phyloP scores from a whole-genome alignment of 1,140 invertebrate species.

The Hydropsyche tenuis region DNA sequence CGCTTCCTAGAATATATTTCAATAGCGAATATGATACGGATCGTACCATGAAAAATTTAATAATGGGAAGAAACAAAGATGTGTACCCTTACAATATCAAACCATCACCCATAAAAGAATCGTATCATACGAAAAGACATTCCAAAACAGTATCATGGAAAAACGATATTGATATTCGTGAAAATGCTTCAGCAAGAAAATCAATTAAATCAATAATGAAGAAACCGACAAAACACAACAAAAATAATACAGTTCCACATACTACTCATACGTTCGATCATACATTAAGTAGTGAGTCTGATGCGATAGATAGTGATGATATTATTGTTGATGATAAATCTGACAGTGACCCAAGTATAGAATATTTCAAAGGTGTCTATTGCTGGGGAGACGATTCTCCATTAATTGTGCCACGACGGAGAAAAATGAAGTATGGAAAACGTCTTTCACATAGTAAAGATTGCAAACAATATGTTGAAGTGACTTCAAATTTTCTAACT shows the following conservation, averaged over 20 bases:
- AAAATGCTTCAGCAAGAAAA: background rate
- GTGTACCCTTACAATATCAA: conserved; percentile 46
- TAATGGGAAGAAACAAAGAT: conserved; percentile 45
- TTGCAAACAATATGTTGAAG: conserved; percentile 45
- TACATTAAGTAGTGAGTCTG: conserved; percentile 28
- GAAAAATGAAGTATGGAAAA: conserved; percentile 13
- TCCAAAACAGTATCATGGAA: conserved; percentile 45
- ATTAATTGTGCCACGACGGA: conserved; percentile 3
- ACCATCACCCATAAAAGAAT: conserved; percentile 37
- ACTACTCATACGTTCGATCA: too few relatives aligned
- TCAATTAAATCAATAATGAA: conserved; percentile 8
- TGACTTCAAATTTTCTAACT: conserved; percentile 42
- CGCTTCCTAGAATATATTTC: conserved; percentile 44
- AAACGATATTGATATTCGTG: background rate
- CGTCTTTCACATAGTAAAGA: background rate
- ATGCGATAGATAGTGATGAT: conserved; percentile 32
- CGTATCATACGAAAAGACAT: conserved; percentile 8
- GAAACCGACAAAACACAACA: background rate
- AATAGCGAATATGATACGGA: conserved; percentile 28
- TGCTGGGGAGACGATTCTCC: conserved; percentile 44
- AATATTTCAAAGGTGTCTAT: conserved; percentile 44
- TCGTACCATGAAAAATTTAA: conserved; percentile 43
- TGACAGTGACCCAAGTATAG: background rate
- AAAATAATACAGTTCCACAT: background rate
- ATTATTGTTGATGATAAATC: background rate